Base-by-base conservation (phyloP, 2,888 invertebrate genomes). In the Dendrolimus pini region DNA sequence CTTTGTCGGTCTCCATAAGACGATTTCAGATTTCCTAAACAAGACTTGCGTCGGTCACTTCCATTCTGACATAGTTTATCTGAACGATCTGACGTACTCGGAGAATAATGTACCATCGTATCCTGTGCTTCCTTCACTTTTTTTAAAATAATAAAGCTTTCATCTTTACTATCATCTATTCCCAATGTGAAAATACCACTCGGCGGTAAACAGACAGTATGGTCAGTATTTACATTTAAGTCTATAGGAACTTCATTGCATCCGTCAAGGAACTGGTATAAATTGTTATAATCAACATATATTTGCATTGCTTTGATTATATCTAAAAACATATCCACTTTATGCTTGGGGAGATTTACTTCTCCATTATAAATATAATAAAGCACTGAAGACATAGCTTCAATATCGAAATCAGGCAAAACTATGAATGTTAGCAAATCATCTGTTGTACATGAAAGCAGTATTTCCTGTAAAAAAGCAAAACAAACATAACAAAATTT, bases 361-460 rank as follows among this genome's bases (percentile, higher is more conserved):
- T 92, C 93, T 58, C 94, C 95, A 53, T 93, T 93, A 74, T 95
- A 95, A 62, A 94, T 92, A 71, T 94, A 94, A 69, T 93, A 93
- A 53, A 95, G 86, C 9, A 94, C 90, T 12, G 92, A 90, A 0
- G 93, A 91, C 84, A 95, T 91, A 62, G 92, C 93, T 59, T 92
- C 92, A 58, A 91, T 83, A 66, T 92, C 92, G 60, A 94, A 91
- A 68, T 94, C 94, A 41, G 94, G 93, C 56, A 95, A 85, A 61
- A 94, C 93, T 56, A 94, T 89, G 55, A 92, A 92, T 53, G 93
- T 91, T n/a, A 93, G 92, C 55, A 93, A 91, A 62, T 88, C 84
- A 61, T 85, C 80, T 55, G 67, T 62, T 9, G 83, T 72, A 61
- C 80, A 81, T 42, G 88, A 81, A 58, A 88, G 75, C 42, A 89